Base-by-base conservation (phyloP, 2,888 invertebrate genomes). In the Sarcophaga rosellei region DNA sequence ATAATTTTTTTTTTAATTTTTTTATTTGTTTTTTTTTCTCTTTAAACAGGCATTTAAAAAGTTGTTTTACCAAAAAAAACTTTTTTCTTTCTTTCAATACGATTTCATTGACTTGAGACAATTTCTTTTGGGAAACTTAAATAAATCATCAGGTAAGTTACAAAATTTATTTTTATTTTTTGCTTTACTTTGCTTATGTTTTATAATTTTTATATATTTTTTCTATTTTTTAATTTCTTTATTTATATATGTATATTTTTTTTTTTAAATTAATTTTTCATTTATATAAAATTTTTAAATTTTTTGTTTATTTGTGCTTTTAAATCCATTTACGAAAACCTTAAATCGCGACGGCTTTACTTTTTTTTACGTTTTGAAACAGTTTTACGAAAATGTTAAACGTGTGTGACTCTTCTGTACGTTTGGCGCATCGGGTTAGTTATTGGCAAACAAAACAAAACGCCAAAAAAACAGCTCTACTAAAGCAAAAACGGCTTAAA, bases 361-460 rank as follows among this genome's bases (percentile, higher is more conserved):
- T 68, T 65, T 68, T 65, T n/a, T 5, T 44, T 17, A 45, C 21
- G 21, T 68, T 20, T 47, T 68, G 17, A 47, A 69, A 21, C 35
- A 35, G 35, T 35, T 35, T 35, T 35, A 35, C 35, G 35, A 35
- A 35, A 35, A 35, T 35, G 8, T 35, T 35, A 35, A 35, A 53
- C 53, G 53, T 53, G 12, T 53, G 17, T 53, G 17, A 53, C 53
- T 15, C 53, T 35, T 10, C 53, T 12, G 53, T 53, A 53, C n/a
- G 53, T 79, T 79, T 44, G 20, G 66, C 45, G 45, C 12, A 12
- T 25, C n/a, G 45, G 45, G 45, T 63, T 70, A 35, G 53, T 53
- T 59, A 44, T 81, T 75, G 75, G 75, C 70, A 61, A 70, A 57
- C 21, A 25, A 23, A 81, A 78, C 78, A 61, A 85, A 79, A 78